These are phyloP conservation scores for Bombus difficillimus DNA, from an alignment of 1,140 invertebrate species.

Conservation along the genomic window DNA sequence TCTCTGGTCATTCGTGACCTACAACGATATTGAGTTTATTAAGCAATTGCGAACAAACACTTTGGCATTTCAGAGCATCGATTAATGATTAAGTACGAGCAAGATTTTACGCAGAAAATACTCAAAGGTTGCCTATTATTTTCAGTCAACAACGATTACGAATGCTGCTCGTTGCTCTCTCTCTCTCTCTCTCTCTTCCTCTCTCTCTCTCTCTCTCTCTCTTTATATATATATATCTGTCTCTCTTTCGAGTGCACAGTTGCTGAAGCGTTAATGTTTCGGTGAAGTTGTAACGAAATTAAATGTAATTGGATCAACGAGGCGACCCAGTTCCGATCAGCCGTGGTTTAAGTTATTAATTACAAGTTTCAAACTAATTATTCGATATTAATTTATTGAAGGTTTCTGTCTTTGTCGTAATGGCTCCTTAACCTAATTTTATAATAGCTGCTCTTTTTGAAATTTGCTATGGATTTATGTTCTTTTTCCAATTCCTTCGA, in stretches of 20 bases:
- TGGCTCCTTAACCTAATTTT: conserved; percentile 1
- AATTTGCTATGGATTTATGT: background rate
- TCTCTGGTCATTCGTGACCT: background rate
- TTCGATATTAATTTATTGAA: conserved; percentile 36
- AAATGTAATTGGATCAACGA: conserved; percentile 34
- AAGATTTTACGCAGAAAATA: background rate
- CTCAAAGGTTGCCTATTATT: background rate
- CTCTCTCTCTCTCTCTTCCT: background rate
- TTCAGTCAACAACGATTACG: background rate
- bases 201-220: no score
- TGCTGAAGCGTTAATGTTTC: conserved; percentile 8
- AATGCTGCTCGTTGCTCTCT: background rate
- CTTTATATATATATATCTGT: no score
- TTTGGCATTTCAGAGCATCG: background rate
- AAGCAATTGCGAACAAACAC: background rate
- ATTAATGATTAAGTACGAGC: background rate
- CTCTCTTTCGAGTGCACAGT: background rate
- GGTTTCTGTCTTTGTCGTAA: background rate
- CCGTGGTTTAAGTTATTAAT: conserved; percentile 38
- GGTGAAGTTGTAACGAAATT: conserved; percentile 31
- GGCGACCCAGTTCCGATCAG: conserved; percentile 10
- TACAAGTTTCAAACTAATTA: conserved; percentile 37
- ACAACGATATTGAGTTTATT: background rate
- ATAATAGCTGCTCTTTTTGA: background rate
- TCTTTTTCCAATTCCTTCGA: no score